Conservation (phyloP, 2,113 vertebrate genomes). For the Heterochromis multidens region DNA sequence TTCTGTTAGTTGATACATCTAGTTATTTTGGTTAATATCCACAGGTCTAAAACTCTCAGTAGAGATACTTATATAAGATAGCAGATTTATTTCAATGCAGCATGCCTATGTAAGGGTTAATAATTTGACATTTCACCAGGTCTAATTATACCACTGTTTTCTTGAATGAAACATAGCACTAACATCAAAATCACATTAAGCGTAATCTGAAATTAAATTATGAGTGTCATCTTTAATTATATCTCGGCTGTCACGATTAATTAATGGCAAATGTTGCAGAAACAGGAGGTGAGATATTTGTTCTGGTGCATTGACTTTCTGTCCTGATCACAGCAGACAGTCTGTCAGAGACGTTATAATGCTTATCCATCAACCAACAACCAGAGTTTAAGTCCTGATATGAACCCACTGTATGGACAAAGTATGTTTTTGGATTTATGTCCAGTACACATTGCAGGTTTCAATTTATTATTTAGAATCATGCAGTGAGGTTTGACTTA, state of each 20-base stretch:
- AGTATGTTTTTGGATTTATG: neutral
- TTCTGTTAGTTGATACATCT: neutral
- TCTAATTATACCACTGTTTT: neutral
- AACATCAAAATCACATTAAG: neutral
- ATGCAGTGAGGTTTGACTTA: too few relatives aligned
- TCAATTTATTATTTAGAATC: neutral
- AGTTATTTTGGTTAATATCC: neutral
- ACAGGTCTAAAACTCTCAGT: neutral
- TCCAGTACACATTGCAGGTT: neutral
- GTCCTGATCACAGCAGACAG: neutral
- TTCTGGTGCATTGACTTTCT: neutral
- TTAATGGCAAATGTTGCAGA: neutral
- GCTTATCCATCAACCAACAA: neutral
- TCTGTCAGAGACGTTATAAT: conserved; percentile 1
- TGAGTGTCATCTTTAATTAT: neutral
- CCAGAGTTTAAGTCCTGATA: neutral
- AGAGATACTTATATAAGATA: neutral
- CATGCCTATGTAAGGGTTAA: neutral
- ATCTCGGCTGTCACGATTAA: conserved; percentile 4
- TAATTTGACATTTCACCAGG: neutral
- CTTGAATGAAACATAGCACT: neutral
- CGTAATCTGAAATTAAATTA: neutral
- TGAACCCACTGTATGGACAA: neutral
- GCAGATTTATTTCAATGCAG: neutral
- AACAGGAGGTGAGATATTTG: conserved; percentile 9